phyloP scores from a whole-genome alignment of 1,140 invertebrate species.

The Neodiprion virginianus region DNA sequence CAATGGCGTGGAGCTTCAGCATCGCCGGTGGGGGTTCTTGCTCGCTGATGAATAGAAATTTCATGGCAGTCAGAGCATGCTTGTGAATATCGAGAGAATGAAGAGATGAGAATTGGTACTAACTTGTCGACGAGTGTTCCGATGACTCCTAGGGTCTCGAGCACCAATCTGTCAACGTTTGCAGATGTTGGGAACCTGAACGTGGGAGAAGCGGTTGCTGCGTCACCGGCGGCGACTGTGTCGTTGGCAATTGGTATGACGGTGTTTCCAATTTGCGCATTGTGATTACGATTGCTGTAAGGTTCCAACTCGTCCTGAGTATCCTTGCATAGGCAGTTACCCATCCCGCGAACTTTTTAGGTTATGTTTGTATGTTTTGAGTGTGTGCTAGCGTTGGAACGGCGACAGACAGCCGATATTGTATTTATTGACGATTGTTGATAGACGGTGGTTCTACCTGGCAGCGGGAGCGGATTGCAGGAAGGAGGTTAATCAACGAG shows the following conservation, averaged over 20 bases:
- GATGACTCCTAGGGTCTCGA: conserved; percentile 81
- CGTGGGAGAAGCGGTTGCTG: conserved; percentile 29
- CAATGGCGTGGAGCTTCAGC: conserved; percentile 83
- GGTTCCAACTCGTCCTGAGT: conserved; percentile 57
- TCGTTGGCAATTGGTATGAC: conserved; percentile 44
- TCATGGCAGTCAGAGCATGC: conserved; percentile 20
- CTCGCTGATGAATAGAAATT: conserved; percentile 68
- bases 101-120: conserved; percentile 38
- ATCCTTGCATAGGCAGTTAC: conserved; percentile 70
- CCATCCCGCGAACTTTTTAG: conserved; percentile 59
- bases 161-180: conserved; percentile 75
- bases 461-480: too few species aligned
- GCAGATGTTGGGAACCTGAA: conserved; percentile 57
- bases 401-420: too few species aligned
- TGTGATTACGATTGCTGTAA: conserved; percentile 49
- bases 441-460: too few species aligned
- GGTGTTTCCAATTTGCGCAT: conserved; percentile 46
- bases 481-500: too few species aligned
- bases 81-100: neutral
- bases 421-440: too few species aligned
- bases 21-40: conserved; percentile 86
- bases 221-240: conserved; percentile 37
- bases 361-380: neutral
- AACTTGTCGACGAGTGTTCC: conserved; percentile 86
- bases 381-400: too few species aligned